phyloP scores from a whole-genome alignment of 2,888 invertebrate genomes.

The Theodoxus fluviatilis region DNA sequence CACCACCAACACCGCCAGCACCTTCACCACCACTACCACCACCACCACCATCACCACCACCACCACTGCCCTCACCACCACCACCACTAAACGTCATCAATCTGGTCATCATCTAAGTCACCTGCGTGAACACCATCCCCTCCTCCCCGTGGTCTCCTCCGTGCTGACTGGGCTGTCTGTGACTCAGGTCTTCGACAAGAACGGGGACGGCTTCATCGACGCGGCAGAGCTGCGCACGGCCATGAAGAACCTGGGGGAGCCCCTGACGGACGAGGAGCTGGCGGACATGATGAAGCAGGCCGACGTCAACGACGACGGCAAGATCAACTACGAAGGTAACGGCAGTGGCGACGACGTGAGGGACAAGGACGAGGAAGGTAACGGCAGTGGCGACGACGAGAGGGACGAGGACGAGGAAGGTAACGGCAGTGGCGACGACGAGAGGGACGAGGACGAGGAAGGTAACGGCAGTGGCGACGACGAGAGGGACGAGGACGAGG shows the following conservation, averaged over 20 bases:
- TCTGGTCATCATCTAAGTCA: too few relatives aligned
- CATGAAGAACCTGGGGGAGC: conserved; percentile 54
- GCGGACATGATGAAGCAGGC: conserved; percentile 53
- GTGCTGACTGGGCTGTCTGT: too few relatives aligned
- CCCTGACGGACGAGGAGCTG: conserved; percentile 47
- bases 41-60: too few relatives aligned
- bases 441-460: not conserved
- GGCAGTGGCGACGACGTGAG: not conserved
- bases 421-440: not conserved
- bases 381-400: not conserved
- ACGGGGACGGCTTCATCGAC: conserved; percentile 42
- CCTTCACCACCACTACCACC: too few relatives aligned
- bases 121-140: too few relatives aligned
- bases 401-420: not conserved
- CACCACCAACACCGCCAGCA: too few relatives aligned
- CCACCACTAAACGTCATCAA: too few relatives aligned
- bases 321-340: conserved; percentile 53
- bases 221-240: conserved; percentile 40
- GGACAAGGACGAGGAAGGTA: not conserved
- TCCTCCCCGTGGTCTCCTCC: too few relatives aligned
- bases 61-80: too few relatives aligned
- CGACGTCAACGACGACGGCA: conserved; percentile 50
- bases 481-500: not conserved
- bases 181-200: conserved; percentile 40
- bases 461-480: not conserved